Evolutionary conservation across 2,113 vertebrate species (phyloP).

Genomic region (Suricata suricatta): DNA sequence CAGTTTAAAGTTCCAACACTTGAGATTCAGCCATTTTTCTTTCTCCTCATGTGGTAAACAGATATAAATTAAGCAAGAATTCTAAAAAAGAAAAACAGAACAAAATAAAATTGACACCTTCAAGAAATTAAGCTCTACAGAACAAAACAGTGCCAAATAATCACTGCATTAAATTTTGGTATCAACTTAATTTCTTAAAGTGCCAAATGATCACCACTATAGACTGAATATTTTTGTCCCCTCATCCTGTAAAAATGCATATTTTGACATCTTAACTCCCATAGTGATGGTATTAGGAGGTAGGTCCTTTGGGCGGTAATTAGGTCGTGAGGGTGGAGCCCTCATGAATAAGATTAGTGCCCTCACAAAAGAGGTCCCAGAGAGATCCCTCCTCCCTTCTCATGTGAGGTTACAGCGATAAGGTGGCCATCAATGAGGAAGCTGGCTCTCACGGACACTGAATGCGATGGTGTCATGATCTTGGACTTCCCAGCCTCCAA

Average conservation of each 20-base stretch:
- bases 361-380: background rate
- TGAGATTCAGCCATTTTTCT: background rate
- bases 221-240: background rate
- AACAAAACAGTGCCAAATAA: background rate
- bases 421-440: background rate
- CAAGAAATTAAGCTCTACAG: background rate
- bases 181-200: background rate
- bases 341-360: background rate
- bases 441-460: background rate
- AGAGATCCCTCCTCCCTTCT: background rate
- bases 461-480: background rate
- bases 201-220: background rate
- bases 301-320: background rate
- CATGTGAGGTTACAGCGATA: background rate
- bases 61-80: background rate
- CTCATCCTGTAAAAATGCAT: background rate
- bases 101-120: background rate
- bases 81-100: background rate
- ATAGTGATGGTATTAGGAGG: background rate
- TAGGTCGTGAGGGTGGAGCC: background rate
- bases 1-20: background rate
- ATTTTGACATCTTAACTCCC: background rate
- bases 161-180: background rate
- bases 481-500: background rate
- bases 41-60: background rate